Evolutionary conservation across 2,888 invertebrate genomes (phyloP).

Genomic region (Eupeodes luniger): DNA sequence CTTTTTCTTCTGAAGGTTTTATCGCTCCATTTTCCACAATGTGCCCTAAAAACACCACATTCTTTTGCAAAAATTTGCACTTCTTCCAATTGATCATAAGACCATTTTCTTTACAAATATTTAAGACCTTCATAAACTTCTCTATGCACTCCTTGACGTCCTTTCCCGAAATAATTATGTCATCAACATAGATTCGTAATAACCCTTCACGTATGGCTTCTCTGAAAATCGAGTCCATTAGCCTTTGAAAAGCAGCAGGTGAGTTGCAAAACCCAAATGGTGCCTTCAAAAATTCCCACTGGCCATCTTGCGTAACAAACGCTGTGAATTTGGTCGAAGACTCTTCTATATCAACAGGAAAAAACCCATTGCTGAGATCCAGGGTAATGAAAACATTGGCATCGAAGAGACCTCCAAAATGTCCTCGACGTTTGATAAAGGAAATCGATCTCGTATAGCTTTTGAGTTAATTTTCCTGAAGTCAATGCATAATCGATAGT

Average conservation of each 20-base stretch:
- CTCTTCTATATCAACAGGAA: too few species aligned
- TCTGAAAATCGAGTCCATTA: background rate
- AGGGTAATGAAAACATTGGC: too few species aligned
- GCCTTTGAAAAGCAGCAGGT: conserved; percentile 5
- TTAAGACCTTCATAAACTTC: background rate
- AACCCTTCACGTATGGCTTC: background rate
- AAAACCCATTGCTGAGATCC: too few species aligned
- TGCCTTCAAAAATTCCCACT: conserved; percentile 2
- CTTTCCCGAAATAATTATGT: background rate
- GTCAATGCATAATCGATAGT: too few species aligned
- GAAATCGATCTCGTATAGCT: too few species aligned
- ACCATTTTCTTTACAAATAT: background rate
- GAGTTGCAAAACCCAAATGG: conserved; percentile 5
- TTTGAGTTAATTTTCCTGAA: too few species aligned
- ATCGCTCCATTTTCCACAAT: too few species aligned
- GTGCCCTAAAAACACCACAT: background rate
- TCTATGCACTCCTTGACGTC: background rate
- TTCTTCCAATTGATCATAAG: conserved; percentile 8
- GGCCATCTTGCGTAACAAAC: too few species aligned
- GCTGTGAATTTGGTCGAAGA: too few species aligned
- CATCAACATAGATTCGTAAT: background rate
- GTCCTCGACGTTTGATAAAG: too few species aligned
- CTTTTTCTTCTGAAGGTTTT: background rate
- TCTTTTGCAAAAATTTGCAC: background rate
- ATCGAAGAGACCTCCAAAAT: too few species aligned